Base-by-base conservation (phyloP, 1,140 invertebrate genomes). In the Mamestra configurata region DNA sequence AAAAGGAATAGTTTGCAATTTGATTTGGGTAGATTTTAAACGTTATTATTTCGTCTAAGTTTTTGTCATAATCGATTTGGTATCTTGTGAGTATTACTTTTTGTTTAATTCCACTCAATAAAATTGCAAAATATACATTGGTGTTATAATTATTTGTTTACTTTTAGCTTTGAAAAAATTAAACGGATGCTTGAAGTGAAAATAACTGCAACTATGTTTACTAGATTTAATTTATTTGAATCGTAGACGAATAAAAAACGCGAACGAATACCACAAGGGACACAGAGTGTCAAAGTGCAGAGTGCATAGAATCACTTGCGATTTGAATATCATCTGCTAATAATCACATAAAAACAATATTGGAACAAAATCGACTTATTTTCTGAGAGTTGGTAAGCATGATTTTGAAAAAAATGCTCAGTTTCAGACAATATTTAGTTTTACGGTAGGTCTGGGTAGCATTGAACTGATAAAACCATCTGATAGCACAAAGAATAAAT, bases 251-350 rank as follows among this genome's bases (percentile, higher is more conserved):
- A 51, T 4, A 31, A 27, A 40, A 76, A 77, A 64, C 73, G 73
- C 73, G 40, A 77, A 49, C 73, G 43, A 24, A 22, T n/a, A 18
- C 53, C 53, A 73, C 53, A 55, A 57, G 49, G 49, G 71, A 76
- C 73, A 76, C 73, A 51, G 10, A 11, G 73, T 77, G 55, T 77
- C 73, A 27, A 24, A 75, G 71, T 75, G 71, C 53, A 37, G 37
- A 77, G 59, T 66, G 57, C 55, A 46, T 76, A 76, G 40, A 61
- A 18, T 37, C 70, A 46, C 53, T 24, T n/a, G n/a, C 8, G 3
- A 24, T 71, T 57, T 59, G 24, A 7, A 24, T 73, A 73, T 37
- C 53, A 73, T 59, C 53, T 73, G 71, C 71, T 57, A 55, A 59
- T 53, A 15, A 35, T 11, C 15, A 7, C 10, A 43, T 13, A 66